These are phyloP conservation scores for Meloidogyne floridensis DNA, from an alignment of 1,140 invertebrate genomes.

Conservation along the genomic window DNA sequence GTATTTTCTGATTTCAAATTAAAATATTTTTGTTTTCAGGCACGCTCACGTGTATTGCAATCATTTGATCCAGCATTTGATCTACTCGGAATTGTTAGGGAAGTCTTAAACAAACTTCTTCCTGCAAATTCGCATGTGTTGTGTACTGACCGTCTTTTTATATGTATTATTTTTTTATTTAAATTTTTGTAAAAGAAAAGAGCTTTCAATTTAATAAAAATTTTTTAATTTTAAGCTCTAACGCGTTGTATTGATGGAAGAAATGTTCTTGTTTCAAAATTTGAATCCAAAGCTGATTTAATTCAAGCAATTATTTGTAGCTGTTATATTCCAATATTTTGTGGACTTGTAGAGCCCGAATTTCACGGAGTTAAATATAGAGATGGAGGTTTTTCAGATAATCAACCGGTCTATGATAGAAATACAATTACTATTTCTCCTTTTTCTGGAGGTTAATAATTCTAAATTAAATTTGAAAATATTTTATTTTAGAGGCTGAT, in stretches of 20 bases:
- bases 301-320: slow-evolving; percentile 88
- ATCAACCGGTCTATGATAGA: slow-evolving; percentile 81
- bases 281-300: slow-evolving; percentile 85
- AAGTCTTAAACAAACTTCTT: slow-evolving; percentile 80
- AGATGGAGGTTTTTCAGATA: slow-evolving; percentile 94
- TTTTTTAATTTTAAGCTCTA: slow-evolving; percentile 69
- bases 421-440: slow-evolving; percentile 95
- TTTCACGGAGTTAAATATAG: slow-evolving; percentile 88
- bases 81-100: slow-evolving; percentile 81
- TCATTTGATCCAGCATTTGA: slow-evolving; percentile 92
- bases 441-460: slow-evolving; percentile 87
- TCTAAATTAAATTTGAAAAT: neutral
- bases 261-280: slow-evolving; percentile 91
- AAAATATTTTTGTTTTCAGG: slow-evolving; percentile 69
- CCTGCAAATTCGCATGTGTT: slow-evolving; percentile 84
- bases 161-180: slow-evolving; percentile 70
- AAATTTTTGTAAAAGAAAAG: neutral
- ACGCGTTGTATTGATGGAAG: slow-evolving; percentile 89
- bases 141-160: slow-evolving; percentile 85
- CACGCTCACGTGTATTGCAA: slow-evolving; percentile 78
- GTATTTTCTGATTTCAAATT: slow-evolving; percentile 31
- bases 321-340: slow-evolving; percentile 94
- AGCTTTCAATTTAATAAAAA: neutral
- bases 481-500: slow-evolving; percentile 76
- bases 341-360: slow-evolving; percentile 75